These are phyloP conservation scores for Lonchura striata DNA, from an alignment of 2,113 vertebrate species.

Conservation along the genomic window DNA sequence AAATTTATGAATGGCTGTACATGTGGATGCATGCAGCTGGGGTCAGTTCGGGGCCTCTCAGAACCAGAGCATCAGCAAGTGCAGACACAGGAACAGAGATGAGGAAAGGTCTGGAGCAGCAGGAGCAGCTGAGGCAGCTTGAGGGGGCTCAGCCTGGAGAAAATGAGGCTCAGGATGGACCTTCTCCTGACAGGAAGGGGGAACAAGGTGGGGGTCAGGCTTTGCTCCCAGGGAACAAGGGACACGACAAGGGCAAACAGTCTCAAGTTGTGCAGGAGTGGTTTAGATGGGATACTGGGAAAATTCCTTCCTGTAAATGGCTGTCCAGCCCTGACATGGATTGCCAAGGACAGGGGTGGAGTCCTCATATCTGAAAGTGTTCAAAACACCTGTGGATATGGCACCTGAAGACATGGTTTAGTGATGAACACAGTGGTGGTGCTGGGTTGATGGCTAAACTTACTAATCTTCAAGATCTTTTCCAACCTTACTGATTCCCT, in stretches of 20 bases:
- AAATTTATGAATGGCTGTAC: neutral
- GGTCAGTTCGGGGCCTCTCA: neutral
- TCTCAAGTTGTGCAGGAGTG: neutral
- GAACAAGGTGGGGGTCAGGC: neutral
- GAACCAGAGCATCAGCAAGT: too few species aligned
- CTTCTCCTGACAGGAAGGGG: neutral
- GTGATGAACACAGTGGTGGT: neutral
- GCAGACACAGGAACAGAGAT: neutral
- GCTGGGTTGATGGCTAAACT: neutral
- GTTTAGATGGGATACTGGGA: neutral
- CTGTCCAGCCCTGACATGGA: neutral
- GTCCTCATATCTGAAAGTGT: neutral
- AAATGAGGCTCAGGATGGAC: neutral
- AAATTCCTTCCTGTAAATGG: neutral
- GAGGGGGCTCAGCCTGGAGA: neutral
- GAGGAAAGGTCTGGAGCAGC: neutral
- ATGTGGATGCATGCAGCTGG: neutral
- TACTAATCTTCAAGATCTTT: neutral
- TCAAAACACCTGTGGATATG: neutral
- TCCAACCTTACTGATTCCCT: neutral
- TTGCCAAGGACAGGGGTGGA: neutral
- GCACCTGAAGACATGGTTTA: neutral
- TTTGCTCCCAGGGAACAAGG: neutral
- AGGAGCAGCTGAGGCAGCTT: neutral
- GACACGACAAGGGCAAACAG: neutral